These are phyloP conservation scores for Hetaerina americana DNA, from an alignment of 1,140 invertebrate genomes.

Conservation along the genomic window DNA sequence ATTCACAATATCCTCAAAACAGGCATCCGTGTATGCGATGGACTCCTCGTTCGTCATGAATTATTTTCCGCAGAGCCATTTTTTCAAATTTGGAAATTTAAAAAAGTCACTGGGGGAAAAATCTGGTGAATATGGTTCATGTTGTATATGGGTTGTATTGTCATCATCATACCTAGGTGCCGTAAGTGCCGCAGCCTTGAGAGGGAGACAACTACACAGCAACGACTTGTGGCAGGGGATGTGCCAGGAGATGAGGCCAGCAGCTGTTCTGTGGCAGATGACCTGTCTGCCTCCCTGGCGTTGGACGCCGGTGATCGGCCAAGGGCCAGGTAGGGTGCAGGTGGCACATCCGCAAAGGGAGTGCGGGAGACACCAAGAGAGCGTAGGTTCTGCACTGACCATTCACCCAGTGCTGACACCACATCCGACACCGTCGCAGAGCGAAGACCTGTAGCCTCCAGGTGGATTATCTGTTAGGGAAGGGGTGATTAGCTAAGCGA, in stretches of 20 bases:
- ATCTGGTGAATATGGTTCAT: too few relatives aligned
- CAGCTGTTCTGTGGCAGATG: neutral
- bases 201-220: conserved; percentile 36
- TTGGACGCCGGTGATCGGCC: conserved; percentile 20
- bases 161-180: conserved; percentile 19
- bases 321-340: conserved; percentile 8
- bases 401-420: conserved; percentile 55
- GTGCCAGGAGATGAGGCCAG: neutral
- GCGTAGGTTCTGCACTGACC: conserved; percentile 53
- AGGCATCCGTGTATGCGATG: too few relatives aligned
- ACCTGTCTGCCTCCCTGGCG: conserved; percentile 23
- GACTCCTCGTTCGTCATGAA: too few relatives aligned
- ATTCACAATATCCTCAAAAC: too few relatives aligned
- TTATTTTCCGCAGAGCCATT: too few relatives aligned
- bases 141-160: neutral
- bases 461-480: conserved; percentile 29
- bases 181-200: conserved; percentile 45
- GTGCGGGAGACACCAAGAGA: conserved; percentile 51
- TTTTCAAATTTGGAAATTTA: too few relatives aligned
- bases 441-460: conserved; percentile 46
- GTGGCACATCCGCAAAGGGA: conserved; percentile 37
- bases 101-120: too few relatives aligned
- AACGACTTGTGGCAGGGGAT: conserved; percentile 21
- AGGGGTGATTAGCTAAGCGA: neutral
- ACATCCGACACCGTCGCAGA: conserved; percentile 49